Evolutionary conservation across 2,888 invertebrate species (phyloP).

Genomic region (Dermolepida albohirtum): DNA sequence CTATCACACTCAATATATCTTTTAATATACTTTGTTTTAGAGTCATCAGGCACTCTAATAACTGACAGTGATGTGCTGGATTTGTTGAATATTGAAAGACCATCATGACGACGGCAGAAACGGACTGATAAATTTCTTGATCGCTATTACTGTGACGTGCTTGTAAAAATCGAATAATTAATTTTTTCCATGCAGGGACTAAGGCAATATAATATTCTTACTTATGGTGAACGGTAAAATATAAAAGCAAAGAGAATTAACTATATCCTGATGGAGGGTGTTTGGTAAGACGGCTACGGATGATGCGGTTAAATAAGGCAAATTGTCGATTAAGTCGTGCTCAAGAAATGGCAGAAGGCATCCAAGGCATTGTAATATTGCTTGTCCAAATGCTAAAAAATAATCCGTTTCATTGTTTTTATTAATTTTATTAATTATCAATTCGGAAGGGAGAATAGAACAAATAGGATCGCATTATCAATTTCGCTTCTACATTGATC

Average conservation of each 20-base stretch:
- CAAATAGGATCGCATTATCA: no score
- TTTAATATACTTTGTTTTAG: constrained; percentile 90
- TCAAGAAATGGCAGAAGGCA: constrained; percentile 97
- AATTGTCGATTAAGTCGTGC: constrained; percentile 93
- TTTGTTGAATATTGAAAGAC: constrained; percentile 96
- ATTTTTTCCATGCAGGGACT: not conserved
- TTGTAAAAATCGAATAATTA: constrained; percentile 56
- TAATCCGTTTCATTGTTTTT: not conserved
- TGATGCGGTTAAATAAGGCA: constrained; percentile 94
- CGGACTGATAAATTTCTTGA: constrained; percentile 85
- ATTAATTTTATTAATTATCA: no score
- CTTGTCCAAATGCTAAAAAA: constrained; percentile 88
- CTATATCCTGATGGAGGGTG: constrained; percentile 91
- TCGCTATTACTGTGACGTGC: constrained; percentile 80
- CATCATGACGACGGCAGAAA: constrained; percentile 96
- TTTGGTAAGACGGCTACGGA: constrained; percentile 93
- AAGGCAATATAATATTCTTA: constrained; percentile 66
- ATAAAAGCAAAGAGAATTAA: constrained; percentile 94
- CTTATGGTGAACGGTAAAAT: constrained; percentile 96
- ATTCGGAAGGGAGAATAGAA: not conserved
- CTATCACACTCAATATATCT: constrained; percentile 94
- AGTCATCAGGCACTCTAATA: constrained; percentile 96
- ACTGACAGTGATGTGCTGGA: constrained; percentile 95
- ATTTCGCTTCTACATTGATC: no score
- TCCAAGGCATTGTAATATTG: constrained; percentile 92